Base-by-base conservation (phyloP, 2,888 invertebrate species). In the Furcula furcula region DNA sequence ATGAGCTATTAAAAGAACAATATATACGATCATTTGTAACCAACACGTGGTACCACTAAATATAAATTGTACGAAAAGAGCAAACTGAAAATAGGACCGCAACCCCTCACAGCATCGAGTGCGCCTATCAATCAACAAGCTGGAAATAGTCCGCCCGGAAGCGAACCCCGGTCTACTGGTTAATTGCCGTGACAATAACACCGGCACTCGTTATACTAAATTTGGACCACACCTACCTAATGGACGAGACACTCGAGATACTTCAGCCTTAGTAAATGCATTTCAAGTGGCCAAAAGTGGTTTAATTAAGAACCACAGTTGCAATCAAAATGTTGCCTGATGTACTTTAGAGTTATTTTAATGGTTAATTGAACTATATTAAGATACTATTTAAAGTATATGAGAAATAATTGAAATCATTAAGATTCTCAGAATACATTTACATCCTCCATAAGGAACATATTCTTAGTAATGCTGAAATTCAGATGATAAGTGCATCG, bases 131-230 rank as follows among this genome's bases (percentile, higher is more conserved):
- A 70, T 75, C 74, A 67, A 50, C 61, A 41, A 32, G 40, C 62
- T 62, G 52, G 64, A 77, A 77, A 82, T 78, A 77, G 56, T 48
- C 38, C 33, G 51, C 42, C 74, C 67, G 82, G 82, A 82, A 77
- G 55, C 57, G 58, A 61, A 58, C 55, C 51, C 63, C 44, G 51
- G 55, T 46, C 35, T 42, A 54, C 57, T 51, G 36, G 63, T 65
- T 79, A 79, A 83, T 79, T 76, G 62, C 76, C 73, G 61, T 67
- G 80, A 80, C 81, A 76, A 58, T 55, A 57, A 70, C 67, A 63
- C 61, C 54, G 52, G 48, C 49, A 54, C 65, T 67, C 69, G 66
- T 73, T 73, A 75, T 73, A 47, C 69, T 74, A 76, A 74, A 70
- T 75, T 65, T 73, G 68, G 63, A 73, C 58, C 66, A 66, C 71